phyloP scores from a whole-genome alignment of 2,113 vertebrate species.

The Galeopterus variegatus region DNA sequence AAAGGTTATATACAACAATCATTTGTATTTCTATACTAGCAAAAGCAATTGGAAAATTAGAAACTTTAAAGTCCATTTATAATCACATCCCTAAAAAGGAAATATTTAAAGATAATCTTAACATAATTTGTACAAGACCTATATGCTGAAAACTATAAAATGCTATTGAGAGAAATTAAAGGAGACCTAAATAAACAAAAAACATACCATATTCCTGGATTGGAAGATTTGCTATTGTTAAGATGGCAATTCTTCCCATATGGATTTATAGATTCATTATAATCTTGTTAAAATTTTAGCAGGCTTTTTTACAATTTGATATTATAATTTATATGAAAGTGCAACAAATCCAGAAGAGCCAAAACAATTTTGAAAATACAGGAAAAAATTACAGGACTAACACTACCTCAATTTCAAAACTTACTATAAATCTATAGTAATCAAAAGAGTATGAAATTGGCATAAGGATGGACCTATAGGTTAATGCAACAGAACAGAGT shows the following conservation, averaged over 20 bases:
- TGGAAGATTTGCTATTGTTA: neutral
- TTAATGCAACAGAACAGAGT: neutral
- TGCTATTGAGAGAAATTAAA: neutral
- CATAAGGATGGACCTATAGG: neutral
- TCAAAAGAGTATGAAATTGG: neutral
- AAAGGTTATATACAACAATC: neutral
- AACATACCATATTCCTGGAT: neutral
- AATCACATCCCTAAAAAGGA: neutral
- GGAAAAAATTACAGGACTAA: neutral
- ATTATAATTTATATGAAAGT: neutral
- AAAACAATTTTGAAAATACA: neutral
- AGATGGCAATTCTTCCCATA: neutral
- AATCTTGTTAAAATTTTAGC: neutral
- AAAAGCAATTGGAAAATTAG: neutral
- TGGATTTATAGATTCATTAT: neutral
- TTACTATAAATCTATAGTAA: neutral
- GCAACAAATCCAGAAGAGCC: neutral
- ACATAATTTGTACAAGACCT: neutral
- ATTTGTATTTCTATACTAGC: neutral
- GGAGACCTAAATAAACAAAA: neutral
- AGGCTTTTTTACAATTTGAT: neutral
- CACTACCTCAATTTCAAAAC: neutral
- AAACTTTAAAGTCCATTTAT: neutral
- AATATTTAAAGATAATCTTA: neutral
- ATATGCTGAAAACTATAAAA: neutral